Evolutionary conservation across 2,797 vertebrate genomes (phyloP).

Genomic region (Oreochromis mossambicus): DNA sequence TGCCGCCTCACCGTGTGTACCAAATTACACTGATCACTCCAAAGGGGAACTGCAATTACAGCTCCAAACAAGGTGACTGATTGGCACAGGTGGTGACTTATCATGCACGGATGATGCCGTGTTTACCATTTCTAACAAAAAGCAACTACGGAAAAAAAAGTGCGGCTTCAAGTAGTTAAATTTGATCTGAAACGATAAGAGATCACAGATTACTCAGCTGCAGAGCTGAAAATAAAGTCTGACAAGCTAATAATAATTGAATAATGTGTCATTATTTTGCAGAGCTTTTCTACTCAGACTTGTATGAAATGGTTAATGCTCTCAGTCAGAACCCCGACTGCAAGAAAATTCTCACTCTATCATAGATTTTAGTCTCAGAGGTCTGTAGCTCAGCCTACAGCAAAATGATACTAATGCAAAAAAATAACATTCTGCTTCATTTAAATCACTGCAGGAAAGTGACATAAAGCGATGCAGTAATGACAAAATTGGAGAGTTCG

Average conservation of each 20-base stretch:
- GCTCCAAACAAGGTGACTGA: constrained; percentile 36
- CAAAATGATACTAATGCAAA: background rate
- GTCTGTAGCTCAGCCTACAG: background rate
- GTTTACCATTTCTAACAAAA: background rate
- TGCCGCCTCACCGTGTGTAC: background rate
- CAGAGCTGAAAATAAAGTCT: background rate
- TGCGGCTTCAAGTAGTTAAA: background rate
- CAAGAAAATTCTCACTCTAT: background rate
- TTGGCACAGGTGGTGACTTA: constrained; percentile 45
- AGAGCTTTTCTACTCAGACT: background rate
- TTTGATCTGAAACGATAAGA: background rate
- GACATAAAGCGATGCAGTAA: background rate
- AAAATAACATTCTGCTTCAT: background rate
- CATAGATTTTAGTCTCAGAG: background rate
- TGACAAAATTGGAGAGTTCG: constrained; percentile 19
- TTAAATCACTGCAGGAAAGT: background rate
- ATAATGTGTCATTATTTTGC: background rate
- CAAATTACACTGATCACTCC: constrained; percentile 25
- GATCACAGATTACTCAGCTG: background rate
- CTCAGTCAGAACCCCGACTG: background rate
- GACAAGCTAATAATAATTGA: background rate
- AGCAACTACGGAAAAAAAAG: background rate
- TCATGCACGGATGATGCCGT: background rate
- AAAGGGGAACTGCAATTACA: constrained; percentile 38
- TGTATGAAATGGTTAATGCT: background rate